Conservation (phyloP, 2,113 vertebrate species). For the Mobula birostris region DNA sequence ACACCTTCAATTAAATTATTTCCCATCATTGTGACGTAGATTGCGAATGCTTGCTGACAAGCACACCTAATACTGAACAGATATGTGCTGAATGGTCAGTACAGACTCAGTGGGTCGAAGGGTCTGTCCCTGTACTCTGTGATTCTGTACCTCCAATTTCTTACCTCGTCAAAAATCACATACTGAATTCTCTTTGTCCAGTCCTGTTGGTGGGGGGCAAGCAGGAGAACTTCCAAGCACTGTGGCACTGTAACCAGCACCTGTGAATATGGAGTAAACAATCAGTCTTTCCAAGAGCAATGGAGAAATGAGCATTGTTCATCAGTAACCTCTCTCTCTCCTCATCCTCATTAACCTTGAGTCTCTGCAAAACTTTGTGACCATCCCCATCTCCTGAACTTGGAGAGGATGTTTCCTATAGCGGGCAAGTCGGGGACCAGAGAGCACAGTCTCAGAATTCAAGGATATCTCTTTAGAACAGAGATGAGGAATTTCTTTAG, state of each 20-base stretch:
- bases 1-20: no score
- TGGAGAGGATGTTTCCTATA: no score
- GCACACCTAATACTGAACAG: not conserved
- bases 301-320: not conserved
- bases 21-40: no score
- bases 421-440: no score
- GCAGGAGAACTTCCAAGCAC: slow-evolving; percentile 55
- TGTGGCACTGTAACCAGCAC: slow-evolving; percentile 53
- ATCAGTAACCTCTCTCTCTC: not conserved
- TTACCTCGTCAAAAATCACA: slow-evolving; percentile 57
- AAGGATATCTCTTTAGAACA: no score
- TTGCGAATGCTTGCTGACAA: no score
- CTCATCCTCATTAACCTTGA: not conserved
- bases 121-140: not conserved
- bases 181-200: slow-evolving; percentile 53
- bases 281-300: not conserved
- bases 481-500: no score
- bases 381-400: not conserved
- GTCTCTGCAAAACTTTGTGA: not conserved
- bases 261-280: slow-evolving; percentile 39
- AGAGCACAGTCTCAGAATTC: no score
- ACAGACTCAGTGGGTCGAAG: no score
- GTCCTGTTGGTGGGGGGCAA: slow-evolving; percentile 48
- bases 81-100: not conserved
- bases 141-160: not conserved